Conservation (phyloP, 2,113 vertebrate species). For the Illadopsis cleaveri region DNA sequence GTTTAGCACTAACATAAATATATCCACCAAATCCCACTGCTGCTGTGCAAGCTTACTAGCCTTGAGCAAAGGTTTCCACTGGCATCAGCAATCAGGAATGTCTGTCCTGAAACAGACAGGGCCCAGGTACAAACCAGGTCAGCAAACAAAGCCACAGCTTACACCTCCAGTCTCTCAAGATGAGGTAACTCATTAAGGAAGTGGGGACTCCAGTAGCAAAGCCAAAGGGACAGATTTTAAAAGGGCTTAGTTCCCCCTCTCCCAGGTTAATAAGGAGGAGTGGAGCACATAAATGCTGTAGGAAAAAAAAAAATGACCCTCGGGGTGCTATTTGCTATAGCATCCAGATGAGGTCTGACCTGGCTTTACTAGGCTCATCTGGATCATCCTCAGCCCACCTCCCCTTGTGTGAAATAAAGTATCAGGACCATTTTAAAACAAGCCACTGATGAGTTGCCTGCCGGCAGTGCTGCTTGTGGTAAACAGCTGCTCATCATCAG, state of each 20-base stretch:
- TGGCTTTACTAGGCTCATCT: neutral
- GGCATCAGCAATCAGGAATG: neutral
- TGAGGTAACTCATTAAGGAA: neutral
- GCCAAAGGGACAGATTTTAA: neutral
- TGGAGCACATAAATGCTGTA: neutral
- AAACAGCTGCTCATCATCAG: neutral
- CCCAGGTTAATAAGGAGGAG: neutral
- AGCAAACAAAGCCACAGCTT: neutral
- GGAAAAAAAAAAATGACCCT: neutral
- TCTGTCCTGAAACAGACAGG: neutral
- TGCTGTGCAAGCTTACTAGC: neutral
- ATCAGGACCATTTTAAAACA: neutral
- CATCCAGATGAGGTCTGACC: neutral
- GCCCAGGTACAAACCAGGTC: neutral
- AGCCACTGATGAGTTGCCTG: neutral
- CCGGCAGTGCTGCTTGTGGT: fast-evolving
- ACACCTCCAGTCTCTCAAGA: neutral
- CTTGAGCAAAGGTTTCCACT: neutral
- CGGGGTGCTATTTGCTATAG: neutral
- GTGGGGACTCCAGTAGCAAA: neutral
- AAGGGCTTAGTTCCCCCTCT: neutral
- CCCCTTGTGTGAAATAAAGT: neutral
- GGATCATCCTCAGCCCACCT: neutral
- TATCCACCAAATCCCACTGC: neutral
- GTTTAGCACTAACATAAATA: neutral